Evolutionary conservation across 1,140 invertebrate genomes (phyloP).

Genomic region (Penaeus chinensis): DNA sequence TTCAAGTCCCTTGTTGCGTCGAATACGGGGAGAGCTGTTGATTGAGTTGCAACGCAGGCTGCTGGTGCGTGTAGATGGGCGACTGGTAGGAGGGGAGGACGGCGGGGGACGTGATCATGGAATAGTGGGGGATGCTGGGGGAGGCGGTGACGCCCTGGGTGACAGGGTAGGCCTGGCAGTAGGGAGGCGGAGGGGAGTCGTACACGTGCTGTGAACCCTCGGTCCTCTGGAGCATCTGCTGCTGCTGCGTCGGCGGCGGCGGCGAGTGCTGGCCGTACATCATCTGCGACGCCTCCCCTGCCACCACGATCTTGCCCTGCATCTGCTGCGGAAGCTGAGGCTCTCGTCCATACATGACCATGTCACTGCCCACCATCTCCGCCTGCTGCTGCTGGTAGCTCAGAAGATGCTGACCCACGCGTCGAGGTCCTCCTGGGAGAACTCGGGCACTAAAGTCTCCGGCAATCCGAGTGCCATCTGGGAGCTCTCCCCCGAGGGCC

Average conservation of each 20-base stretch:
- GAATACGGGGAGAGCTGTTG: constrained; percentile 19
- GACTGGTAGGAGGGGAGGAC: constrained; percentile 4
- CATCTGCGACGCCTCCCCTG: neutral
- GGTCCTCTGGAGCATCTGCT: constrained; percentile 4
- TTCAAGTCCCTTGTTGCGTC: constrained; percentile 47
- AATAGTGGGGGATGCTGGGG: neutral
- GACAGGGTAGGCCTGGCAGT: constrained; percentile 3
- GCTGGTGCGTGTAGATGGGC: constrained; percentile 5
- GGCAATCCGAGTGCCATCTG: constrained; percentile 37
- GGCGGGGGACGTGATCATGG: constrained; percentile 24
- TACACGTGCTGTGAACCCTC: neutral
- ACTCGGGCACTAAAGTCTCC: constrained; percentile 57
- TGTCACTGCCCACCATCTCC: neutral
- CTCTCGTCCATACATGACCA: constrained; percentile 6
- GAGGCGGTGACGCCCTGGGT: neutral
- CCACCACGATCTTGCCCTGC: neutral
- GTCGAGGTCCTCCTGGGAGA: constrained; percentile 53
- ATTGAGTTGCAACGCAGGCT: neutral
- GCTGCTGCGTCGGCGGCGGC: neutral
- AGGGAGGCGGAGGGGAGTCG: constrained; percentile 25
- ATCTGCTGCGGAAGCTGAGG: constrained; percentile 21
- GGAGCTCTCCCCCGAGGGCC: constrained; percentile 33
- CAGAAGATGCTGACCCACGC: constrained; percentile 56
- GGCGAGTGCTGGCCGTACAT: constrained; percentile 25
- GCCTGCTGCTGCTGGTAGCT: constrained; percentile 3